Base-by-base conservation (phyloP, 2,888 invertebrate species). In the Erebia ligea region DNA sequence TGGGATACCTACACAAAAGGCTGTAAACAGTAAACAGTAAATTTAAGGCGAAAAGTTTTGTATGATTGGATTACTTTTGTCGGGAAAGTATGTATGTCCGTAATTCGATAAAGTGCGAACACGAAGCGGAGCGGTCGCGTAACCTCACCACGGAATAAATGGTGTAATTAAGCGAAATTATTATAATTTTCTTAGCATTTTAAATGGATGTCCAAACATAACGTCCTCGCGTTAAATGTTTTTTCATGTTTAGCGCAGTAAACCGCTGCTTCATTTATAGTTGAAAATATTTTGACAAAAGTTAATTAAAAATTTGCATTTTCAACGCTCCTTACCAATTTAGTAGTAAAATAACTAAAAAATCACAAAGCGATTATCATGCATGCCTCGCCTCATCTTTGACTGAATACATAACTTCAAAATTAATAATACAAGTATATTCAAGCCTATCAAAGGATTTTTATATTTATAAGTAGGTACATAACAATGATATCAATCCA, bases 161-260 rank as follows among this genome's bases (percentile, higher is more conserved):
- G 90, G 86, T 79, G 90, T 90, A 91, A 93, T 92, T 93, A 92
- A 88, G 84, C 89, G 86, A 90, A 93, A 90, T 92, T 92, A 92
- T 91, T 89, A 88, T 90, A 90, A 91, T 91, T 88, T 88, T 88
- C 86, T 84, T 86, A 84, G 86, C 84, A 87, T 87, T 88, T 87
- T 87, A 73, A 90, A 88, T 87, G 86, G 87, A 89, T 88, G 88
- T 89, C 87, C 88, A 87, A 88, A 86, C 85, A 86, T 87, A 84
- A 83, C 85, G 85, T 84, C 82, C 84, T 67, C 67, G 67, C 69
- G 69, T 87, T 85, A 86, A 86, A 84, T 85, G 80, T 68, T 71
- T 66, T 67, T 63, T 61, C n/a, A 80, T 81, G 78, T 81, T 82
- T 84, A 85, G 85, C 87, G 84, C 82, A 81, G 82, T 80, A 84